phyloP scores from a whole-genome alignment of 2,113 vertebrate genomes.

The Elephantulus edwardii region DNA sequence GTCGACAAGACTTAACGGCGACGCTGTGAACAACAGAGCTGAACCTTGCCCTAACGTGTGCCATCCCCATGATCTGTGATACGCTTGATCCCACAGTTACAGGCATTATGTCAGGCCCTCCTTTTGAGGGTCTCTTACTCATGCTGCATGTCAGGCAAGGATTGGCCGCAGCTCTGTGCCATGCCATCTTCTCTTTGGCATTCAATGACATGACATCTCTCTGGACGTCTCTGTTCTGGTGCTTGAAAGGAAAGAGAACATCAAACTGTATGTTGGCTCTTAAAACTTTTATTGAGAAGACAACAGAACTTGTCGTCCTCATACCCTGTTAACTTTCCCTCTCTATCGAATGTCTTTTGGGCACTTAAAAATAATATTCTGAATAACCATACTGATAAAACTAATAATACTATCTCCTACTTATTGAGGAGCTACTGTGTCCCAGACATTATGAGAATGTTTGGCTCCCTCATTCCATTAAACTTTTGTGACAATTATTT shows the following conservation, averaged over 20 bases:
- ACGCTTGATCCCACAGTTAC: too few species aligned
- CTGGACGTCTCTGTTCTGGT: neutral
- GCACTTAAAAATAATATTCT: neutral
- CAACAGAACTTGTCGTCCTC: neutral
- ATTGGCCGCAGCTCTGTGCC: neutral
- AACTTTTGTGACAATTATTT: neutral
- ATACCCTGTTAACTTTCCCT: neutral
- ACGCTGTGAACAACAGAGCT: too few species aligned
- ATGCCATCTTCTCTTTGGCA: neutral
- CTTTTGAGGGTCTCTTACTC: too few species aligned
- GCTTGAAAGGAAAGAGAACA: neutral
- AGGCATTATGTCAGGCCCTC: too few species aligned
- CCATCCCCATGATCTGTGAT: too few species aligned
- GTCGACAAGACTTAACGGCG: too few species aligned
- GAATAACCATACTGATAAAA: slow-evolving; percentile 6
- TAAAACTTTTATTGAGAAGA: neutral
- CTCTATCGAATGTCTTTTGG: neutral
- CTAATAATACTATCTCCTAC: neutral
- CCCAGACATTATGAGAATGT: neutral
- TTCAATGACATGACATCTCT: neutral
- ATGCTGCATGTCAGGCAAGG: neutral
- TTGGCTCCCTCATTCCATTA: neutral
- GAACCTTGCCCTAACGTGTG: too few species aligned
- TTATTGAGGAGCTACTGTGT: neutral
- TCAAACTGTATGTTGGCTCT: neutral